These are phyloP conservation scores for Neomicropteryx cornuta DNA, from an alignment of 1,140 invertebrate species.

Conservation along the genomic window DNA sequence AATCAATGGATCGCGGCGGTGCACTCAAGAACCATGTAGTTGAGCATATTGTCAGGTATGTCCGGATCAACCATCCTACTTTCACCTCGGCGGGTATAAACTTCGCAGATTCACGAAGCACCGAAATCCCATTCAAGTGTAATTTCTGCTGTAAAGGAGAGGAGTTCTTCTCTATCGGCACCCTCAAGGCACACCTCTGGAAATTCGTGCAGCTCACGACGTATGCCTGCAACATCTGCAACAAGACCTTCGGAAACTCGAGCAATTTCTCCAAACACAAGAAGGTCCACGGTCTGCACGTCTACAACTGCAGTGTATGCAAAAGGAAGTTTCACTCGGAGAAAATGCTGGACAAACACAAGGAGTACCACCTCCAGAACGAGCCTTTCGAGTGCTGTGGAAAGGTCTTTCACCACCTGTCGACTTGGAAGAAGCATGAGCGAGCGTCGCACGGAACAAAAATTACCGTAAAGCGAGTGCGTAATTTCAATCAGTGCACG, in stretches of 20 bases:
- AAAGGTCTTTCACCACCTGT: constrained; percentile 28
- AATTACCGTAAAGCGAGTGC: constrained; percentile 18
- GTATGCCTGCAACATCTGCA: constrained; percentile 36
- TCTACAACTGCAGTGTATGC: constrained; percentile 33
- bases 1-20: constrained; percentile 31
- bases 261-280: constrained; percentile 40
- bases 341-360: constrained; percentile 33
- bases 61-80: constrained; percentile 26
- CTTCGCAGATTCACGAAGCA: too few species aligned
- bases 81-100: constrained; percentile 23
- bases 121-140: constrained; percentile 24
- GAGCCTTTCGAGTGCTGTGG: constrained; percentile 27
- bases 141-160: constrained; percentile 27
- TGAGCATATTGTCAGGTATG: constrained; percentile 30
- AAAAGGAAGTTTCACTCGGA: constrained; percentile 37
- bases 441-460: constrained; percentile 25
- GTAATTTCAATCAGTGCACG: too few species aligned
- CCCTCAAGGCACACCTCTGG: constrained; percentile 31
- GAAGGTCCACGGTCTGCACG: constrained; percentile 32
- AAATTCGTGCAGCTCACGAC: constrained; percentile 35
- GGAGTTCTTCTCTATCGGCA: constrained; percentile 28
- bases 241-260: constrained; percentile 37
- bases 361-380: constrained; percentile 32
- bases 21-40: constrained; percentile 37
- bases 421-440: constrained; percentile 33